Evolutionary conservation across 1,140 invertebrate genomes (phyloP), one percentile per base, ranked within the genome.

Genomic region (Aphaenogaster ashmeadi): DNA sequence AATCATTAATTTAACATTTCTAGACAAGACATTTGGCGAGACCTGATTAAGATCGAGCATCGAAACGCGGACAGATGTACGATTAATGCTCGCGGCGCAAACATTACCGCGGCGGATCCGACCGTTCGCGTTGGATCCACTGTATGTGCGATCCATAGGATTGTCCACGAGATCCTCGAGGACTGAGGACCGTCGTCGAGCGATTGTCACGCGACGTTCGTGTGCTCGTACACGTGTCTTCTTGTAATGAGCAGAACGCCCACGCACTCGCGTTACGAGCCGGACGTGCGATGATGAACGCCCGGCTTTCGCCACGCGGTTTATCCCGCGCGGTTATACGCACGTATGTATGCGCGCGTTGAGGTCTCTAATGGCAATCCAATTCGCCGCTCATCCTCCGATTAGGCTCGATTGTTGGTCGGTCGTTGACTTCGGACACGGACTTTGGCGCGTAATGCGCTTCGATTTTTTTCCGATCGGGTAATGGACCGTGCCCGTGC

Each of bases 321-420:
- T 83, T 50, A 83, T 87, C 66, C 47, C 33, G 52, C n/a, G 41
- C 64, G 77, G 62, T 78, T 85, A 38, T 15, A 4, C 15, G 21
- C 33, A 33, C 41, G 33, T 50, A 62, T 38, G 33, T 50, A 62
- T 38, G 33, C 36, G 6, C 18, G 41, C 54, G 3, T 56, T 64
- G 81, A 90, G 77, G 60, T 85, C 80, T 33, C 78, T 78, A 91
- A 89, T 79, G 62, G 8, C 84, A 78, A 91, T 91, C 77, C 90
- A 91, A 91, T 91, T 91, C 89, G 56, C 21, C 74, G 87, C 88
- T 91, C 86, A 77, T 91, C 79, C 89, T 67, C 80, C 66, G 81
- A 81, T 77, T 90, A 66, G 47, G 41, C 75, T 62, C 67, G 54
- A 91, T 91, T 78, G 89, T 87, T 83, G 85, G 13, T 27, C 72